Evolutionary conservation across 2,113 vertebrate genomes (phyloP).

Genomic region (Numenius arquata): DNA sequence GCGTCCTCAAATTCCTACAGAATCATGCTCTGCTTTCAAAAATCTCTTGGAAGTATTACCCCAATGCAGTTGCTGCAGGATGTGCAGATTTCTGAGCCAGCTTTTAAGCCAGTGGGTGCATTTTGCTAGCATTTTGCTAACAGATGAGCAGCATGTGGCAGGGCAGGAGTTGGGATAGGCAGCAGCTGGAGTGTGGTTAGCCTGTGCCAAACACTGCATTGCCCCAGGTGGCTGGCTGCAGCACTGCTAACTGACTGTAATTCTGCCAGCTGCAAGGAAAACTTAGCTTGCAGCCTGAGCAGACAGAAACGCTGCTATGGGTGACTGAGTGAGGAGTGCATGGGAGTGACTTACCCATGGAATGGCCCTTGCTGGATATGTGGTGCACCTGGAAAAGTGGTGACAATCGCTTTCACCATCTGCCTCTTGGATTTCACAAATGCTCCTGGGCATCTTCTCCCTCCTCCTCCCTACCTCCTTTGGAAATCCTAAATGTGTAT

Average conservation of each 20-base stretch:
- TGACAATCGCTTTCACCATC: fast-evolving
- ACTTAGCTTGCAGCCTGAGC: neutral
- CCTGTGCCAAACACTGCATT: neutral
- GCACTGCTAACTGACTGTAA: neutral
- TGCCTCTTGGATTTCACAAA: neutral
- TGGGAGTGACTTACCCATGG: neutral
- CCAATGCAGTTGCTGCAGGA: neutral
- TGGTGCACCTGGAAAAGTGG: neutral
- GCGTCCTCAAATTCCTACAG: neutral
- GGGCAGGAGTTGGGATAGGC: fast-evolving
- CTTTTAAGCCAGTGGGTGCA: neutral
- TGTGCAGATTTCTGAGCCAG: neutral
- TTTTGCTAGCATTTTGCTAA: neutral
- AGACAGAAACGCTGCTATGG: neutral
- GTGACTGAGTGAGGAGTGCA: neutral
- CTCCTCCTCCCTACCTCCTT: neutral
- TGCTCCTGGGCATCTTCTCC: neutral
- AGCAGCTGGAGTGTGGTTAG: neutral
- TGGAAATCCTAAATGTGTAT: neutral
- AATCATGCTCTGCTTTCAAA: neutral
- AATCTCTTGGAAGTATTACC: neutral
- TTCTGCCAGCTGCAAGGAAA: neutral
- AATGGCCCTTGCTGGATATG: neutral
- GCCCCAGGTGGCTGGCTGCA: neutral
- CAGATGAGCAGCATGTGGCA: neutral